Evolutionary conservation across 2,888 invertebrate genomes (phyloP).

Genomic region (Agelastica alni): DNA sequence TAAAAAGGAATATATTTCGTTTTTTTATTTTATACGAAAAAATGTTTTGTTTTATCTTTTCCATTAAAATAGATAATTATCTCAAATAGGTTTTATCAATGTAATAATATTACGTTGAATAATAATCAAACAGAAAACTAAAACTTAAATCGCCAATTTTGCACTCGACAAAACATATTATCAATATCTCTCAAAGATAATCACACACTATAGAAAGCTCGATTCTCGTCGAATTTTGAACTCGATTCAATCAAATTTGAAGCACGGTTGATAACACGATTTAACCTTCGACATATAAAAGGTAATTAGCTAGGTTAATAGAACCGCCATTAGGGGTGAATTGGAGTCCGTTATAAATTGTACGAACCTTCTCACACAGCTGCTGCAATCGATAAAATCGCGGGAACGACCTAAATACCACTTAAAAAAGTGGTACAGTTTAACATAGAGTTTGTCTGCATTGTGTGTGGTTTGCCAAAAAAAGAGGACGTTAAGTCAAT

Average conservation of each 20-base stretch:
- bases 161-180: too few relatives aligned
- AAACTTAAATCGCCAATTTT: too few relatives aligned
- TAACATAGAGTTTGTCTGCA: slow-evolving; percentile 20
- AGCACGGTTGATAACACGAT: slow-evolving; percentile 9
- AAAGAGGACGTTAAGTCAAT: slow-evolving; percentile 3
- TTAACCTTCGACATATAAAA: slow-evolving; percentile 22
- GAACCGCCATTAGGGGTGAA: slow-evolving; percentile 14
- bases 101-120: too few relatives aligned
- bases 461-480: not conserved
- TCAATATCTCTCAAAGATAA: slow-evolving; percentile 4
- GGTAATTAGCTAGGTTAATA: slow-evolving; percentile 23
- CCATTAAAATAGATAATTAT: too few relatives aligned
- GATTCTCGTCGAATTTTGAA: slow-evolving; percentile 8
- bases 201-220: slow-evolving; percentile 6
- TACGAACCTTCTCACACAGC: slow-evolving; percentile 14
- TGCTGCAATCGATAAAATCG: slow-evolving; percentile 27
- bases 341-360: slow-evolving; percentile 19
- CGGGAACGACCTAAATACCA: slow-evolving; percentile 36
- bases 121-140: too few relatives aligned
- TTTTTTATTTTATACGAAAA: too few relatives aligned
- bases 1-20: too few relatives aligned
- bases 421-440: slow-evolving; percentile 34
- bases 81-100: too few relatives aligned
- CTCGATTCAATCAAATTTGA: slow-evolving; percentile 20
- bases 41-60: too few relatives aligned